Percentiles rank a stretch among this genome's conserved stretches.
Conservation (phyloP, 2,797 vertebrate genomes). For the Botia almorhae region DNA sequence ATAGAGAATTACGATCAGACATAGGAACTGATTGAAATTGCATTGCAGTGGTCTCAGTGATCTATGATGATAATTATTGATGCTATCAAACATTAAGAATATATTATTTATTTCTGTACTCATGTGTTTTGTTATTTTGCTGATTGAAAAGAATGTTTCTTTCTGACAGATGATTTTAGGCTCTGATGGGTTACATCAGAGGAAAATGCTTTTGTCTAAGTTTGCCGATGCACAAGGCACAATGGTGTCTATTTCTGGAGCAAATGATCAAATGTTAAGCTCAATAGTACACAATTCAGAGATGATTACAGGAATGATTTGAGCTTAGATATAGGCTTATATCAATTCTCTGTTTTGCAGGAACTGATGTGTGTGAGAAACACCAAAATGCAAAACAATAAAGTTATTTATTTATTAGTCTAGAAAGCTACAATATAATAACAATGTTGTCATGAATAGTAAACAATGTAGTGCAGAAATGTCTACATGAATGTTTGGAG, state of each 20-base stretch:
- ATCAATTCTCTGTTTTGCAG: background rate
- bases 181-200: conserved; percentile 17
- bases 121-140: conserved; percentile 25
- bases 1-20: conserved; percentile 47
- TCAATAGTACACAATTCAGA: background rate
- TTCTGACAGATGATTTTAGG: conserved; percentile 34
- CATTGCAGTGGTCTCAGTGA: background rate
- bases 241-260: conserved; percentile 5
- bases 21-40: conserved; percentile 45
- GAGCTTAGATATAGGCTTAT: background rate
- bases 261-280: background rate
- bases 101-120: conserved; percentile 17
- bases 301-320: background rate
- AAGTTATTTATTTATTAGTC: background rate
- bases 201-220: background rate
- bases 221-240: background rate
- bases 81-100: conserved; percentile 46
- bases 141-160: conserved; percentile 36
- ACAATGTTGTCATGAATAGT: background rate
- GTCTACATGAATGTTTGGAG: background rate
- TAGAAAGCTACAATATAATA: background rate
- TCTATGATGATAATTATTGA: conserved; percentile 69
- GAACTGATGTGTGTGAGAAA: background rate
- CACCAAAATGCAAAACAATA: conserved; percentile 14
- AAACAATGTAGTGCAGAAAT: too few species aligned